A percentile compares a stretch with the other conserved stretches of the same genome.
phyloP scores from a whole-genome alignment of 2,888 invertebrate genomes.

The Epirrhoe alternata region DNA sequence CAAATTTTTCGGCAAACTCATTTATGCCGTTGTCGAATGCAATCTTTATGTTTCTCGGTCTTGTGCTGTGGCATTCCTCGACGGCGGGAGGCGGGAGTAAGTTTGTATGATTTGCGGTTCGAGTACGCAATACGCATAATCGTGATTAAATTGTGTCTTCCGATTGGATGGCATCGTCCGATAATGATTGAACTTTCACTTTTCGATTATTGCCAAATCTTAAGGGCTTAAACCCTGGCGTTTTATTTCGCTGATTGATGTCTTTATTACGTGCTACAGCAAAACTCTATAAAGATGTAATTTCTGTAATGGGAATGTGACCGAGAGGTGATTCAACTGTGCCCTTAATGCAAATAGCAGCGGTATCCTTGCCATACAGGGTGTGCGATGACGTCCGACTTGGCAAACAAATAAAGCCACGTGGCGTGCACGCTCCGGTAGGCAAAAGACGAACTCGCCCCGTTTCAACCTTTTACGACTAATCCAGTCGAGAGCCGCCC shows the following conservation, averaged over 20 bases:
- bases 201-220: slow-evolving; percentile 70
- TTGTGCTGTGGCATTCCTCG: slow-evolving; percentile 38
- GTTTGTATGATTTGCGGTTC: slow-evolving; percentile 51
- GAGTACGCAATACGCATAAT: slow-evolving; percentile 65
- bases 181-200: slow-evolving; percentile 79
- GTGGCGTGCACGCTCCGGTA: slow-evolving; percentile 67
- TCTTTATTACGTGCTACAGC: slow-evolving; percentile 29
- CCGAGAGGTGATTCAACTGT: slow-evolving; percentile 65
- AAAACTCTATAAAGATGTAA: slow-evolving; percentile 21
- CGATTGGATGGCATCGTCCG: slow-evolving; percentile 64
- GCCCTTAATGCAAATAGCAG: slow-evolving; percentile 68
- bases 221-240: slow-evolving; percentile 53
- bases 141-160: slow-evolving; percentile 72
- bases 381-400: slow-evolving; percentile 70
- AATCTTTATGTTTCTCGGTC: slow-evolving; percentile 43
- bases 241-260: slow-evolving; percentile 37
- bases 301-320: slow-evolving; percentile 43
- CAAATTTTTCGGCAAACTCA: slow-evolving; percentile 53
- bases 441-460: slow-evolving; percentile 74
- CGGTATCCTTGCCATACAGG: slow-evolving; percentile 71
- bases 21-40: slow-evolving; percentile 48
- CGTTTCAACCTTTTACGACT: slow-evolving; percentile 84
- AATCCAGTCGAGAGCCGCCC: slow-evolving; percentile 78
- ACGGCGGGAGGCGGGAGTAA: slow-evolving; percentile 26
- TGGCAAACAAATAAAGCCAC: slow-evolving; percentile 74